These are phyloP conservation scores for Aleiodes testaceus DNA, from an alignment of 2,888 invertebrate genomes.

Conservation along the genomic window DNA sequence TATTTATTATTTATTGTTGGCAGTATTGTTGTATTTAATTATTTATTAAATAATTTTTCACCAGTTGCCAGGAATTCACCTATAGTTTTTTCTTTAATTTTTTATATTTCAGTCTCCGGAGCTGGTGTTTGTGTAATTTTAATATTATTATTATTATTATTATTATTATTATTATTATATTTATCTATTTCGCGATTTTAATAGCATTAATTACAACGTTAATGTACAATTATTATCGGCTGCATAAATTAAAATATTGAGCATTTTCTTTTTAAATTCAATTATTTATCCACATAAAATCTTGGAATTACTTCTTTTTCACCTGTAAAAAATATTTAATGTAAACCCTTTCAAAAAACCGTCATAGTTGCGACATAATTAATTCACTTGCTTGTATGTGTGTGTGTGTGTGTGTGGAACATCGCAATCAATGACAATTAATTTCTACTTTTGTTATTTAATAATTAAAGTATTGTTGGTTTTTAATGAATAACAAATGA, in stretches of 20 bases:
- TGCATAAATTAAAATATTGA: too few species aligned
- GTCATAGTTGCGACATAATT: too few species aligned
- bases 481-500: background rate
- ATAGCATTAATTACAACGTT: too few species aligned
- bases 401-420: background rate
- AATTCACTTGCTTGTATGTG: background rate
- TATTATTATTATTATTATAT: constrained; percentile 7
- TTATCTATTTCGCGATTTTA: too few species aligned
- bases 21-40: constrained; percentile 15
- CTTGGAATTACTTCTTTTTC: background rate
- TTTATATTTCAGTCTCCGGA: constrained; percentile 31
- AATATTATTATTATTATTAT: constrained; percentile 11
- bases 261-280: too few species aligned
- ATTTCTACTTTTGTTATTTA: background rate
- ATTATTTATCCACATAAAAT: background rate
- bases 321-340: background rate
- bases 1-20: constrained; percentile 21
- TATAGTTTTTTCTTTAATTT: constrained; percentile 20
- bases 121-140: constrained; percentile 27
- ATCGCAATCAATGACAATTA: constrained; percentile 22
- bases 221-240: too few species aligned
- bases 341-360: too few species aligned
- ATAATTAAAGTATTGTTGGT: too few species aligned
- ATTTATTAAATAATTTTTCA: constrained; percentile 13
- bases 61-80: constrained; percentile 34